A percentile compares a stretch with the other conserved stretches of the same genome.
Conservation (phyloP, 2,888 invertebrate species). For the Coelopa pilipes region DNA sequence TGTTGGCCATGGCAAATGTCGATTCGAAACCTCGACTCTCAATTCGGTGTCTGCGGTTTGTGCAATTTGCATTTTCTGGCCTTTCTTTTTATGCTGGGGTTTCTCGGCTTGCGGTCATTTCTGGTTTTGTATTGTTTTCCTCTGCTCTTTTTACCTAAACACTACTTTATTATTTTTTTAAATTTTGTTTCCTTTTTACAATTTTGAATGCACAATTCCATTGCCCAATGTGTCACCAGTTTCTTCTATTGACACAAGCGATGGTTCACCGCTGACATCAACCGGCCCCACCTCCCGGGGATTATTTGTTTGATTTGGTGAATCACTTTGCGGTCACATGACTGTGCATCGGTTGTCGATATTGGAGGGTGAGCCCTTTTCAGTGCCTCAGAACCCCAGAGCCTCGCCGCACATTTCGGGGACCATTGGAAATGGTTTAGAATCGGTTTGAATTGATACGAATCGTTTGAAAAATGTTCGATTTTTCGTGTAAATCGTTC, state of each 20-base stretch:
- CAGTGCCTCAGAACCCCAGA: too few relatives aligned
- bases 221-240: neutral
- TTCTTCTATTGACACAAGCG: too few relatives aligned
- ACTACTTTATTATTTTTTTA: neutral
- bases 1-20: neutral
- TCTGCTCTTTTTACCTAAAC: neutral
- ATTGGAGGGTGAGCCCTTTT: too few relatives aligned
- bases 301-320: too few relatives aligned
- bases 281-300: too few relatives aligned
- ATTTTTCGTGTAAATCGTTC: too few relatives aligned
- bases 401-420: too few relatives aligned
- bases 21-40: neutral
- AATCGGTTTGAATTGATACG: too few relatives aligned
- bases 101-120: neutral
- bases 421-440: too few relatives aligned
- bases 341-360: too few relatives aligned
- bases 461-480: too few relatives aligned
- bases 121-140: neutral
- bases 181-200: neutral
- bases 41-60: neutral
- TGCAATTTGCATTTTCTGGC: neutral
- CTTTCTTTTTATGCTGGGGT: neutral
- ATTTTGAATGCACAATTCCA: neutral
- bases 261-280: too few relatives aligned
- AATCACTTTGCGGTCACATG: constrained; percentile 1